phyloP scores from a whole-genome alignment of 1,140 invertebrate genomes.

The Heliconius himera region DNA sequence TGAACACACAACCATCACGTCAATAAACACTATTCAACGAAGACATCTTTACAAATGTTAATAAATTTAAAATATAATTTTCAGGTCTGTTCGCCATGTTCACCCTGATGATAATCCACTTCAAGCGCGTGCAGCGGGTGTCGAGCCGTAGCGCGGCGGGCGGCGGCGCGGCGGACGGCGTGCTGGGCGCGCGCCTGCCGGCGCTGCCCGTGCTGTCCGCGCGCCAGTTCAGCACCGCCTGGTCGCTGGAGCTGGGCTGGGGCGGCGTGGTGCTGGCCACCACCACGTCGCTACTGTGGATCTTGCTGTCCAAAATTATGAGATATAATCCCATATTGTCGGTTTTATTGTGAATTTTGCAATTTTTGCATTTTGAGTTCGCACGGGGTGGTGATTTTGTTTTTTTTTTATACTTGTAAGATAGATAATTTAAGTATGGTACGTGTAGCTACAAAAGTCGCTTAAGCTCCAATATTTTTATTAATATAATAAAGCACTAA shows the following conservation, averaged over 20 bases:
- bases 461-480: slow-evolving; percentile 12
- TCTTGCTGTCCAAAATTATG: slow-evolving; percentile 94
- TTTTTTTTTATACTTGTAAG: slow-evolving; percentile 84
- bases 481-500: not conserved
- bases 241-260: slow-evolving; percentile 92
- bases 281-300: slow-evolving; percentile 91
- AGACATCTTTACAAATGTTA: too few relatives aligned
- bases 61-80: slow-evolving; percentile 53
- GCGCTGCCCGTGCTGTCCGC: slow-evolving; percentile 81
- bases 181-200: slow-evolving; percentile 82
- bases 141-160: slow-evolving; percentile 82
- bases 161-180: slow-evolving; percentile 86
- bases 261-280: slow-evolving; percentile 90
- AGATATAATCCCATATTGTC: slow-evolving; percentile 91
- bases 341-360: slow-evolving; percentile 80
- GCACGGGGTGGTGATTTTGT: slow-evolving; percentile 18
- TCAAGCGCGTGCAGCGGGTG: slow-evolving; percentile 87
- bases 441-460: not conserved
- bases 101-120: slow-evolving; percentile 94
- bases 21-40: too few relatives aligned
- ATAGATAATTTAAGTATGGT: slow-evolving; percentile 79
- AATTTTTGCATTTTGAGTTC: slow-evolving; percentile 7
- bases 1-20: not conserved
- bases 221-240: slow-evolving; percentile 88
- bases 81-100: slow-evolving; percentile 93